A percentile compares a stretch with the other conserved stretches of the same genome.
Evolutionary conservation across 2,797 vertebrate genomes (phyloP).

Genomic region (Rhinoraja longicauda): DNA sequence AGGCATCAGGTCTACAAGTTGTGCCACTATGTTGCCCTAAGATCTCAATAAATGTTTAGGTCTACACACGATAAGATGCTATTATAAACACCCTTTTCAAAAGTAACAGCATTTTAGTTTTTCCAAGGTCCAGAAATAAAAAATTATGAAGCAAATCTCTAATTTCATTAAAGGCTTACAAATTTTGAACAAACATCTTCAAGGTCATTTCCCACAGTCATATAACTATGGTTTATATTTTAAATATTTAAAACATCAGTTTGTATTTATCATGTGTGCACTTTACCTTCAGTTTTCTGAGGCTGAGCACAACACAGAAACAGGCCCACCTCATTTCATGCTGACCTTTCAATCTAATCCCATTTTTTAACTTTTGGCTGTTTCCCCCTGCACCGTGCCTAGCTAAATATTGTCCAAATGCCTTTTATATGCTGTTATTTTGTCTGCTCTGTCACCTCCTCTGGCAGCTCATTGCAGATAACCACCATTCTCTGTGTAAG

Average conservation of each 20-base stretch:
- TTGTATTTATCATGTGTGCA: not conserved
- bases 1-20: too few relatives aligned
- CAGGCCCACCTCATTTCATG: too few relatives aligned
- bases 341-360: too few relatives aligned
- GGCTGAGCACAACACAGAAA: not conserved
- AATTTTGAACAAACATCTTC: not conserved
- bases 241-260: not conserved
- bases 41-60: not conserved
- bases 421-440: too few relatives aligned
- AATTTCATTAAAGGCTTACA: not conserved
- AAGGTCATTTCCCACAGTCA: not conserved
- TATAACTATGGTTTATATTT: not conserved
- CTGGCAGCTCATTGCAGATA: too few relatives aligned
- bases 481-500: too few relatives aligned
- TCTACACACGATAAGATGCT: not conserved
- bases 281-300: not conserved
- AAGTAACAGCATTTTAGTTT: not conserved
- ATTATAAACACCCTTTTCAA: not conserved
- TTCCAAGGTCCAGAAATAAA: not conserved
- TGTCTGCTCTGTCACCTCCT: too few relatives aligned
- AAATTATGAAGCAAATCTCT: not conserved
- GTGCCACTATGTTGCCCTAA: too few relatives aligned
- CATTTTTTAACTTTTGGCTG: too few relatives aligned
- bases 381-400: too few relatives aligned
- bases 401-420: too few relatives aligned